phyloP scores from a whole-genome alignment of 2,888 invertebrate genomes.

The Acanthococcus lagerstroemiae region DNA sequence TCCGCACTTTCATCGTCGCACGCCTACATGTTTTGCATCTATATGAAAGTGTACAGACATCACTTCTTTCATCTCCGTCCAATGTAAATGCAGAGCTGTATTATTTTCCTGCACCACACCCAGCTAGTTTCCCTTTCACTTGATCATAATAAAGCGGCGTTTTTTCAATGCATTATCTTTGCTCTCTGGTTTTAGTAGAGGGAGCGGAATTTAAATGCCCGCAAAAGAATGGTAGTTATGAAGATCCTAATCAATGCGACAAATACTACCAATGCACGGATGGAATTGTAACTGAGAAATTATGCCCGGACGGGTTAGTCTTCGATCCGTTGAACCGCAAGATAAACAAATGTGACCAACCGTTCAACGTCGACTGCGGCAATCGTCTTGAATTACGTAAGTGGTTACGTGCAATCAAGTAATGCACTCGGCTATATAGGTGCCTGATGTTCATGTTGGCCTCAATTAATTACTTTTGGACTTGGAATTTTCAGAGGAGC shows the following conservation, averaged over 20 bases:
- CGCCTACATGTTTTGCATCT: no score
- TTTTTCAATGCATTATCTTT: no score
- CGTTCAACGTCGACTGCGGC: slow-evolving; percentile 84
- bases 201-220: slow-evolving; percentile 58
- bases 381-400: slow-evolving; percentile 80
- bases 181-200: not conserved
- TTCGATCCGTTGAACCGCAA: slow-evolving; percentile 77
- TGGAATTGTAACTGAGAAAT: slow-evolving; percentile 58
- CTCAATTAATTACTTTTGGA: not conserved
- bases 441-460: not conserved
- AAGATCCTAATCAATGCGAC: slow-evolving; percentile 72
- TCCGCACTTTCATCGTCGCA: no score
- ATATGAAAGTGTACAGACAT: no score
- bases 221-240: slow-evolving; percentile 65
- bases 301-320: slow-evolving; percentile 80
- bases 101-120: no score
- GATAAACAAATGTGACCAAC: slow-evolving; percentile 83
- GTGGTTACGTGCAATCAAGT: slow-evolving; percentile 42
- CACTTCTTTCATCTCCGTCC: no score
- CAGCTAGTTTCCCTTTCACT: no score
- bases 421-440: not conserved
- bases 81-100: no score
- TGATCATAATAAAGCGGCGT: no score
- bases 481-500: slow-evolving; percentile 50
- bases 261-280: slow-evolving; percentile 72